Conservation (phyloP, 2,888 invertebrate species). For the Lobophora halterata region DNA sequence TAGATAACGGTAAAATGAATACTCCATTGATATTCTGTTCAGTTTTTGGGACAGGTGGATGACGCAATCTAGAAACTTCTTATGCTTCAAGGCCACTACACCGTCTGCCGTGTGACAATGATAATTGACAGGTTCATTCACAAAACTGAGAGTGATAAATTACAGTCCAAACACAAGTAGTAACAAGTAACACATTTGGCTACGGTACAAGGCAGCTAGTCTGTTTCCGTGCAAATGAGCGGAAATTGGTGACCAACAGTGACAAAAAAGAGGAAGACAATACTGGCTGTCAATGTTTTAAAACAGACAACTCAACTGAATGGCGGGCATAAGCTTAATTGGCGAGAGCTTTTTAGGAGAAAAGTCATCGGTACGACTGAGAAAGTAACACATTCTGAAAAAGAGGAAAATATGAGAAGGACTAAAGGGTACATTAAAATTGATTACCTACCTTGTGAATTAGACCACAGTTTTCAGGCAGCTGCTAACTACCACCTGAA, state of each 20-base stretch:
- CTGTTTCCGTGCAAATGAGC: too few relatives aligned
- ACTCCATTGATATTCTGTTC: constrained; percentile 4
- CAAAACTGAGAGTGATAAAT: constrained; percentile 14
- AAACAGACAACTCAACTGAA: too few relatives aligned
- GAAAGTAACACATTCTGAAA: background rate
- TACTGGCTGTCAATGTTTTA: too few relatives aligned
- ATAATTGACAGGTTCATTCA: constrained; percentile 20
- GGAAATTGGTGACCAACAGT: too few relatives aligned
- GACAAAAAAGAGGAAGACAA: too few relatives aligned
- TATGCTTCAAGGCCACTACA: constrained; percentile 12
- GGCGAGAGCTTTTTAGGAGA: too few relatives aligned
- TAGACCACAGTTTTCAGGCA: constrained; percentile 25
- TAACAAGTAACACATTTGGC: constrained; percentile 3
- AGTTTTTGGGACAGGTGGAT: constrained; percentile 16
- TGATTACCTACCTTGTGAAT: constrained; percentile 24
- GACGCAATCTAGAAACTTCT: constrained; percentile 20
- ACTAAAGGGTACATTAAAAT: background rate
- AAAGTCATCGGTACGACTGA: too few relatives aligned
- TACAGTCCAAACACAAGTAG: constrained; percentile 7
- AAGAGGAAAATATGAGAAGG: too few relatives aligned
- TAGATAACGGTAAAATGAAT: constrained; percentile 2
- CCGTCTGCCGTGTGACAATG: constrained; percentile 15
- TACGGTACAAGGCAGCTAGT: background rate
- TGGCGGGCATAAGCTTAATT: too few relatives aligned
- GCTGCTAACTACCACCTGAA: constrained; percentile 18